Percentiles rank a stretch among this genome's conserved stretches.
phyloP scores from a whole-genome alignment of 2,888 invertebrate species.

The Andrena dorsata region DNA sequence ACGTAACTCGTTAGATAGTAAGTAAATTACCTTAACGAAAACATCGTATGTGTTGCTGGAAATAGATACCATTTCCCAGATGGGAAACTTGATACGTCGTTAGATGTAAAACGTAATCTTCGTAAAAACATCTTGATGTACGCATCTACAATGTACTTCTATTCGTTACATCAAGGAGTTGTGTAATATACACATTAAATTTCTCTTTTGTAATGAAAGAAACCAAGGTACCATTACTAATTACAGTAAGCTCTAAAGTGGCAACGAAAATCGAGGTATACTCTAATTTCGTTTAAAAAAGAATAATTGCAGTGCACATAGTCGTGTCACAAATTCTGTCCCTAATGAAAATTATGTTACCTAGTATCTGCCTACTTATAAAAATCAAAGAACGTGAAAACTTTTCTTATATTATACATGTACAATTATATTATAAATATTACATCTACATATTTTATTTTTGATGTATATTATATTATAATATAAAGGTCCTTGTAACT shows the following conservation, averaged over 20 bases:
- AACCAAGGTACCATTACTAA: not conserved
- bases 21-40: not conserved
- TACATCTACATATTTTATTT: too few species aligned
- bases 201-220: not conserved
- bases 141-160: not conserved
- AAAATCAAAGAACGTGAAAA: too few species aligned
- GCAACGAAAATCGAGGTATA: not conserved
- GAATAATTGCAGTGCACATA: too few species aligned
- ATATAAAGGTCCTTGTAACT: too few species aligned
- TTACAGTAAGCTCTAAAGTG: not conserved
- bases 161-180: not conserved
- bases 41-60: not conserved
- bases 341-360: too few species aligned
- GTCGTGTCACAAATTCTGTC: too few species aligned
- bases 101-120: not conserved
- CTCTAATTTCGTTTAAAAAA: too few species aligned
- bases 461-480: too few species aligned
- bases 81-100: constrained; percentile 4
- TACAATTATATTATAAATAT: too few species aligned
- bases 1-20: not conserved
- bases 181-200: not conserved
- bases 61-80: constrained; percentile 10
- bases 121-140: not conserved
- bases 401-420: too few species aligned
- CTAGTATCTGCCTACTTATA: too few species aligned